A percentile compares a stretch with the other conserved stretches of the same genome.
These are phyloP conservation scores for Volucella inanis DNA, from an alignment of 2,888 invertebrate species.

Conservation along the genomic window DNA sequence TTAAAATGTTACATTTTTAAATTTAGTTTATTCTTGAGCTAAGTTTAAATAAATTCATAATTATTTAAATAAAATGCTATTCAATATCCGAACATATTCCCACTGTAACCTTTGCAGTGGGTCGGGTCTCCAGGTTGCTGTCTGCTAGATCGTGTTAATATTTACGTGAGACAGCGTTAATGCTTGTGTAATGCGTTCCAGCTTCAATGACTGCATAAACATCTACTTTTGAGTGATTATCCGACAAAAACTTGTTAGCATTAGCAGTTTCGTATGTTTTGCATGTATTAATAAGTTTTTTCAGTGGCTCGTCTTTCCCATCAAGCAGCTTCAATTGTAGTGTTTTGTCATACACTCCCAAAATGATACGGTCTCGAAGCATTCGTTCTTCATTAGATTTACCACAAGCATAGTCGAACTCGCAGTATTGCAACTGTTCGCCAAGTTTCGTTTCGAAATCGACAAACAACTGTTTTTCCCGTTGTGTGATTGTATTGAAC, in stretches of 20 bases:
- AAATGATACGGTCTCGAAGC: constrained; percentile 60
- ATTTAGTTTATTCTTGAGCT: no score
- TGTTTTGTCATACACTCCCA: constrained; percentile 57
- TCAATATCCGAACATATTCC: no score
- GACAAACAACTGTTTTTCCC: constrained; percentile 53
- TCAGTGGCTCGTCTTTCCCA: constrained; percentile 48
- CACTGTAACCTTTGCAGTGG: no score
- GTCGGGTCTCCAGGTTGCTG: no score
- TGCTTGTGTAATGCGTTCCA: no score
- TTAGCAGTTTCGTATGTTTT: constrained; percentile 45
- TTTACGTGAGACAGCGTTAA: no score
- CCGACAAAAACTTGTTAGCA: constrained; percentile 35
- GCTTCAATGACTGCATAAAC: no score
- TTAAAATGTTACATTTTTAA: no score
- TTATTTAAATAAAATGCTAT: no score
- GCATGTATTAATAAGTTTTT: constrained; percentile 49
- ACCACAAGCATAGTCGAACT: constrained; percentile 58
- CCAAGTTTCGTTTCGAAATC: constrained; percentile 67
- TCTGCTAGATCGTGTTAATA: no score
- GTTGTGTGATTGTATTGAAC: constrained; percentile 63
- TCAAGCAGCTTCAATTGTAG: constrained; percentile 45
- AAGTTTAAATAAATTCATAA: no score
- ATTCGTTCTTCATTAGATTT: constrained; percentile 49
- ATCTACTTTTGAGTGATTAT: neutral
- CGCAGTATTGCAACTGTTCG: constrained; percentile 50